Percentiles rank a stretch among this genome's conserved stretches.
phyloP scores from a whole-genome alignment of 1,140 invertebrate species.

The Centruroides sculpturatus region DNA sequence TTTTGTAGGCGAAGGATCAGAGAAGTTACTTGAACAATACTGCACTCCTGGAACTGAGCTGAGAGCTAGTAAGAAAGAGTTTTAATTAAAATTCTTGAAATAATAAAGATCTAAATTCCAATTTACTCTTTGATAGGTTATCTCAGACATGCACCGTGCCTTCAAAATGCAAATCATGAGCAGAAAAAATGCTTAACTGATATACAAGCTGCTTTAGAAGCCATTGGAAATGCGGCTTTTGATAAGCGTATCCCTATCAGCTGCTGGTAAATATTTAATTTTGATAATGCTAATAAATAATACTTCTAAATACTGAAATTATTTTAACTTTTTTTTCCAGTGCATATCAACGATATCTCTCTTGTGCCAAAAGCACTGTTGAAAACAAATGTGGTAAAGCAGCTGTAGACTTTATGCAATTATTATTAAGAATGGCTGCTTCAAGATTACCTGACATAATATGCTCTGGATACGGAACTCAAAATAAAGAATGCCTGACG shows the following conservation, averaged over 20 bases:
- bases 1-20: constrained; percentile 21
- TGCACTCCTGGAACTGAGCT: constrained; percentile 19
- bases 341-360: constrained; percentile 12
- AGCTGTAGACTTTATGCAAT: constrained; percentile 18
- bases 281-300: not conserved
- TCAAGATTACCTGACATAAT: constrained; percentile 22
- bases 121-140: constrained; percentile 11
- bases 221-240: constrained; percentile 16
- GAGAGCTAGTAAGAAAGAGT: constrained; percentile 12
- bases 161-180: constrained; percentile 18
- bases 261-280: constrained; percentile 17
- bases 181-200: constrained; percentile 20
- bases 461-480: constrained; percentile 17
- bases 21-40: constrained; percentile 19
- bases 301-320: not conserved
- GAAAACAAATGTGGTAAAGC: constrained; percentile 23
- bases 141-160: constrained; percentile 20
- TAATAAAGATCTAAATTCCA: not conserved
- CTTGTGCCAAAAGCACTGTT: constrained; percentile 18
- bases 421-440: constrained; percentile 20
- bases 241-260: constrained; percentile 22
- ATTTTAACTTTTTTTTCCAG: not conserved
- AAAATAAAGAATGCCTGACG: constrained; percentile 13
- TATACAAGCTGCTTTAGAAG: constrained; percentile 20
- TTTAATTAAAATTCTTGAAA: not conserved